These are phyloP conservation scores for Cinclus mexicanus DNA, from an alignment of 2,113 vertebrate species.

Conservation along the genomic window DNA sequence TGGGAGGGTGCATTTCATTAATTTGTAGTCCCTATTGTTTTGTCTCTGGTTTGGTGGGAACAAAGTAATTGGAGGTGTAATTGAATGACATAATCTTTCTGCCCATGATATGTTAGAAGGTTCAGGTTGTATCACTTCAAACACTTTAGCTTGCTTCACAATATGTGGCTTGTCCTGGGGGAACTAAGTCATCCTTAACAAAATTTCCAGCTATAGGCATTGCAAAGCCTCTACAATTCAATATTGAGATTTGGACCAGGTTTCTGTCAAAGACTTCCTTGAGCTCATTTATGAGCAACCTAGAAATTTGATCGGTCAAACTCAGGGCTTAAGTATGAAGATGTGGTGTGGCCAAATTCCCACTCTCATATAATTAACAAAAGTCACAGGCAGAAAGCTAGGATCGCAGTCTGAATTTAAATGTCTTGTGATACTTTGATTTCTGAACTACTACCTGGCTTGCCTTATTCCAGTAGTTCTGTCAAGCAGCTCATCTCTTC, in stretches of 20 bases:
- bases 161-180: background rate
- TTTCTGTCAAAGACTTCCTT: background rate
- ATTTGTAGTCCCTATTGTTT: background rate
- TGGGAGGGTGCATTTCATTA: background rate
- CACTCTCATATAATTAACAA: background rate
- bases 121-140: background rate
- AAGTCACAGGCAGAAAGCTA: background rate
- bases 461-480: background rate
- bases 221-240: background rate
- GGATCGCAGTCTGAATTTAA: background rate
- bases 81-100: background rate
- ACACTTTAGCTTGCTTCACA: background rate
- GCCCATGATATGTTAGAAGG: background rate
- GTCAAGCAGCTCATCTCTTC: background rate
- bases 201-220: background rate
- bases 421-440: background rate
- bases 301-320: background rate
- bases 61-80: background rate
- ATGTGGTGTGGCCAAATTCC: background rate
- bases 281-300: background rate
- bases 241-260: background rate
- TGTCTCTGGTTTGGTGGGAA: background rate
- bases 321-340: background rate
- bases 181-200: background rate
- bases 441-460: background rate